Base-by-base conservation (phyloP, 2,797 vertebrate genomes). In the Gastrophryne carolinensis region DNA sequence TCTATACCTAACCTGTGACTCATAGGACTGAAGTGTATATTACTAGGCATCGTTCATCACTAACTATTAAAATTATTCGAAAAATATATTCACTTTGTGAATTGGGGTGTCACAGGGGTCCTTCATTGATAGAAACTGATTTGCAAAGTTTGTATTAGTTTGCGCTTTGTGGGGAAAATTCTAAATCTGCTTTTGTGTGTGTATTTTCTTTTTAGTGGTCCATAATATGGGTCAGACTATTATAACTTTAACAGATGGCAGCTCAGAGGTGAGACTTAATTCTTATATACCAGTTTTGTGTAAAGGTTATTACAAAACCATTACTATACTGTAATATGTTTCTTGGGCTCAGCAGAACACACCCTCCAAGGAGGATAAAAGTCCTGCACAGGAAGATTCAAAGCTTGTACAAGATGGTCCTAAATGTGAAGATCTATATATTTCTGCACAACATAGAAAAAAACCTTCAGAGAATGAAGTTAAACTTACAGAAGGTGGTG, bases 191-290 rank as follows among this genome's bases (percentile, higher is more conserved):
- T 35, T 23, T 32, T 57, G 7, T 53, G 1, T 37, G 12, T 39
- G 52, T 54, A 23, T 19, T 54, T 9, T 54, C 56, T 21, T 73
- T 73, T n/a, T 13, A 71, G 75, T 56, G n/a, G 52, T 12, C 7
- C 67, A 65, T 37, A 65, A 71, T 37, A n/a, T 60, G 17, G 67
- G 10, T 30, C 52, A n/a, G 1, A 71, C 12, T 37, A 2, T 71
- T 47, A 8, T 71, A 23, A 30, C 61, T 1, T 50, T 57, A 60
- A 53, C 37, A 7, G 17, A 39, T 2, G 47, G 60, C 19, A 17
- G 3, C 2, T 61, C 37, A n/a, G 26, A 41, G 78, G 67, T 70
- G 71, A 75, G 27, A 4, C 15, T 44, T 50, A 4, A 21, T 50
- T 11, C 5, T 19, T 39, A 54, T 13, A 1, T 5, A 24, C 17